These are phyloP conservation scores for Neocrepidodera transversa DNA, from an alignment of 2,888 invertebrate species.

Conservation along the genomic window DNA sequence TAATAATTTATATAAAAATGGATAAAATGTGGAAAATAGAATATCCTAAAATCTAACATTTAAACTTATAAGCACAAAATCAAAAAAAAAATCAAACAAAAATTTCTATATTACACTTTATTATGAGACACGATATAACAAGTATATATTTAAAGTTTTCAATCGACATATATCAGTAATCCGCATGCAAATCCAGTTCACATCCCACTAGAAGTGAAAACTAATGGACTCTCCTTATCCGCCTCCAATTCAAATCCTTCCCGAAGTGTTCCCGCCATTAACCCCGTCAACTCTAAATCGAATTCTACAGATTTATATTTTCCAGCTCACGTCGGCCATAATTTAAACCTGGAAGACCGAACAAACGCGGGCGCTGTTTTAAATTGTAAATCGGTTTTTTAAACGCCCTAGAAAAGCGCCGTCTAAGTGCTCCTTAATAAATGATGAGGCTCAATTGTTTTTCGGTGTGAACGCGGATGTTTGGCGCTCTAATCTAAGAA, in stretches of 20 bases:
- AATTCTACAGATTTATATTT: slow-evolving; percentile 23
- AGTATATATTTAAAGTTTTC: neutral
- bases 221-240: slow-evolving; percentile 19
- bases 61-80: too few relatives aligned
- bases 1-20: too few relatives aligned
- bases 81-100: too few relatives aligned
- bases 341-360: slow-evolving; percentile 17
- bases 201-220: slow-evolving; percentile 12
- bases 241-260: slow-evolving; percentile 19
- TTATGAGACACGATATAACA: neutral
- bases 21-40: too few relatives aligned
- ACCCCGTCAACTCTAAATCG: slow-evolving; percentile 27
- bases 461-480: neutral
- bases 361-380: slow-evolving; percentile 1
- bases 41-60: too few relatives aligned
- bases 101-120: too few relatives aligned
- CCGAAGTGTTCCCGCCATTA: slow-evolving; percentile 21
- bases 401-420: slow-evolving; percentile 1
- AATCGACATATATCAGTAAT: neutral
- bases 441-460: slow-evolving; percentile 14
- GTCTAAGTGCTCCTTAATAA: slow-evolving; percentile 23
- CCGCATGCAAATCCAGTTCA: slow-evolving; percentile 8
- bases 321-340: slow-evolving; percentile 9
- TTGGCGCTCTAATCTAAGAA: neutral
- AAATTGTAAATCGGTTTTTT: slow-evolving; percentile 20